Evolutionary conservation across 2,797 vertebrate species (phyloP), one percentile per base, ranked within the genome.

Genomic region (Antrozous pallidus): DNA sequence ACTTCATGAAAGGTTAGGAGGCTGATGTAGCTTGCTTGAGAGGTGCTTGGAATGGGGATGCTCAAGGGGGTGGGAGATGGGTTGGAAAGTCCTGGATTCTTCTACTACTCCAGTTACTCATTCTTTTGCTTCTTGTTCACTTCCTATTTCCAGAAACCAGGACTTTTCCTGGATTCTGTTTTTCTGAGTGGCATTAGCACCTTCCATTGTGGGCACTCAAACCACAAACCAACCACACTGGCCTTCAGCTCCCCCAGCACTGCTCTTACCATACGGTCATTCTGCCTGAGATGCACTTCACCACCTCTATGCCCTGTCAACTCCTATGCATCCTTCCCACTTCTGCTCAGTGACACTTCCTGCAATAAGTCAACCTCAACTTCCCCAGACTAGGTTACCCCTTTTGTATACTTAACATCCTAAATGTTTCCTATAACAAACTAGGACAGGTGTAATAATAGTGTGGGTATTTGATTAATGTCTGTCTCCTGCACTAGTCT

Each of bases 1-100:
- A 98, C 73, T 99, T 98, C 97, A 38, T 99, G 85, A 98, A 95
- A 98, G 99, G 99, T 99, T 94, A 98, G 98, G 49, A 49, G 81
- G 91, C 20, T 69, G n/a, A 36, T 51, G 6, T 8, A 2, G 65
- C 75, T 77, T 93, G 69, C 75, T 77, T 93, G 67, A 36, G 0
- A 14, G 47, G 49, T 22, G 33, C 81, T 86, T 70, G 38, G 51
- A 58, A 38, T 1, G 9, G 40, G 58, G 33, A 12, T 10, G 16
- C 11, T 5, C 0, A 13, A 20, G 10, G 24, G 1, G n/a, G 26
- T 22, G 22, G 58, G 36, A 31, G 31, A 36, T 47, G 38, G 11
- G n/a, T 31, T 36, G 86, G 71, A 56, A 80, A 91, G 51, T 58
- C n/a, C 38, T n/a, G 54, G 70, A 40, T 49, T 91, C 28, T 84